Percentiles rank a stretch among this genome's conserved stretches.
These are phyloP conservation scores for Tenualosa thibaudeaui DNA, from an alignment of 2,797 vertebrate species.

Conservation along the genomic window DNA sequence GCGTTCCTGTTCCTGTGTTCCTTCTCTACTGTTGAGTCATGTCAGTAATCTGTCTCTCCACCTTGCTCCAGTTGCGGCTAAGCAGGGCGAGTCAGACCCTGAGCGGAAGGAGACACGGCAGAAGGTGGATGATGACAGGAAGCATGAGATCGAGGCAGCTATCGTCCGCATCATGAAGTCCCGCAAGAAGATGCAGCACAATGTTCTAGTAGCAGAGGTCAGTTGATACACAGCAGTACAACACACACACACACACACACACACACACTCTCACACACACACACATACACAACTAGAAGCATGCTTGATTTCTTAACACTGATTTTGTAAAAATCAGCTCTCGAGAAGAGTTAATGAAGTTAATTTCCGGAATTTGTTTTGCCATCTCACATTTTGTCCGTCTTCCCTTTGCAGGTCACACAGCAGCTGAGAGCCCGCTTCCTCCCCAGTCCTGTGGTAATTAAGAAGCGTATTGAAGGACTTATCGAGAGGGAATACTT, in stretches of 20 bases:
- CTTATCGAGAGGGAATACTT: constrained; percentile 99
- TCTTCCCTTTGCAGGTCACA: constrained; percentile 82
- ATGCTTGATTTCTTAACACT: background rate
- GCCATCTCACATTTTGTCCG: constrained; percentile 23
- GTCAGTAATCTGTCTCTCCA: background rate
- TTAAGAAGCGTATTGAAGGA: constrained; percentile 99
- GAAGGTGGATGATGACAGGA: constrained; percentile 99
- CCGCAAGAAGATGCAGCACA: constrained; percentile 99
- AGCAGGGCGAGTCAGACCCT: constrained; percentile 98
- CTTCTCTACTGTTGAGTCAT: background rate
- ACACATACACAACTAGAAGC: background rate
- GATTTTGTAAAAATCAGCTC: background rate
- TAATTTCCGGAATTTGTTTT: background rate
- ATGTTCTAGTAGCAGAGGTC: constrained; percentile 98
- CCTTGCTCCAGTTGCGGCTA: constrained; percentile 87
- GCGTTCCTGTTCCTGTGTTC: background rate
- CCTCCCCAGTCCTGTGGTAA: constrained; percentile 96
- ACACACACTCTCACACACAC: background rate
- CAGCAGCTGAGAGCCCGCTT: constrained; percentile 94
- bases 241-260: background rate
- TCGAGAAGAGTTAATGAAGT: background rate
- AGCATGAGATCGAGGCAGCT: constrained; percentile 99
- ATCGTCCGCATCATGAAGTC: constrained; percentile 99
- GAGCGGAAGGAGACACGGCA: constrained; percentile 99
- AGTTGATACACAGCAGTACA: constrained; percentile 33